Evolutionary conservation across 2,113 vertebrate species (phyloP), one percentile per base, ranked within the genome.

Genomic region (Phalacrocorax brasilianus): DNA sequence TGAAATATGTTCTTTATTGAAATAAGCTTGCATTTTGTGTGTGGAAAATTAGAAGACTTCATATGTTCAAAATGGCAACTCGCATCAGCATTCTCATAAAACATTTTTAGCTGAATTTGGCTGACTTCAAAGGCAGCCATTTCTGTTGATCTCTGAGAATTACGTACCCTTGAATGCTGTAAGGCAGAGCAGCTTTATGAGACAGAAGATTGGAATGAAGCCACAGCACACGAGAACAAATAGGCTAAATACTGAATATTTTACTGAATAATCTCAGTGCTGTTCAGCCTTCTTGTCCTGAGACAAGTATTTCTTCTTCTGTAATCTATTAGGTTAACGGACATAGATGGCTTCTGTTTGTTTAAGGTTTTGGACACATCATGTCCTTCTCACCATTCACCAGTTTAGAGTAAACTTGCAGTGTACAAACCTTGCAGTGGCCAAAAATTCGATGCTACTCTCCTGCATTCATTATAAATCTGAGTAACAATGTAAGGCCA

Each of bases 71-170:
- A 83, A 79, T 62, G 38, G 42, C 44, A 68, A 21, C 65, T 94
- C 93, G 26, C 65, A 77, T 91, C 79, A 81, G 65, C 82, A 81
- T 89, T 94, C 49, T 94, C 28, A 22, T 49, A 71, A 92, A 87
- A 49, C 4, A 8, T 88, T 91, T 92, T 52, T 58, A 84, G 91
- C 9, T 81, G 72, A 67, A 81, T 90, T 93, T 95, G 33, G 15
- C 78, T 84, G 65, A 75, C 61, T 86, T 96, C 90, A 94, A 96
- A 93, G 76, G 40, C n/a, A 82, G 63, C 35, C 0, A 0, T 22
- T 74, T 84, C 62, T 91, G 88, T 70, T 13, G 59, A 45, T 92
- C 84, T 74, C 49, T 40, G 50, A 55, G 53, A 85, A 74, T 93
- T 84, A 38, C 0, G 0, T 88, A 50, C 76, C 50, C 28, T 91